Percentiles rank a stretch among this genome's conserved stretches.
Conservation (phyloP, 2,888 invertebrate genomes). For the Noctua comes region DNA sequence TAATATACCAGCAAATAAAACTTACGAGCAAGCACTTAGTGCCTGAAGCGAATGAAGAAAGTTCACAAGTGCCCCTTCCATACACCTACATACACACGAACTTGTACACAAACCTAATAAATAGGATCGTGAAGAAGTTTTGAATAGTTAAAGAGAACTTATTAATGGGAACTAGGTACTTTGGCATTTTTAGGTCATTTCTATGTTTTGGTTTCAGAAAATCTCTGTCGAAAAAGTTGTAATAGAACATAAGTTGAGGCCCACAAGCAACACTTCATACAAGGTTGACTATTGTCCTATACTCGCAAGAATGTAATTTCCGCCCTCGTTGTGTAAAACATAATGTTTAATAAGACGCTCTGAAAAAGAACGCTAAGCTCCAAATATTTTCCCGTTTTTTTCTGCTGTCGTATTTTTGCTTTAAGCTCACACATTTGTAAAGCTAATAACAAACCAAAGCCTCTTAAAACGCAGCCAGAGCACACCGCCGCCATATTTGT, state of each 20-base stretch:
- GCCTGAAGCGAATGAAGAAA: conserved; percentile 16
- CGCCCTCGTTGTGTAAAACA: conserved; percentile 69
- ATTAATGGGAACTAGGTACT: no score
- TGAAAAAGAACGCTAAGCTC: conserved; percentile 70
- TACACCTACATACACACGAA: neutral
- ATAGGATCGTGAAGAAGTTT: conserved; percentile 3
- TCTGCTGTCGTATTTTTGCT: conserved; percentile 66
- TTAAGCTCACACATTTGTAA: conserved; percentile 75
- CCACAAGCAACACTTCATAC: neutral
- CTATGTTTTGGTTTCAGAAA: neutral
- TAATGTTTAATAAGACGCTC: conserved; percentile 75
- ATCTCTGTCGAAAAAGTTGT: neutral
- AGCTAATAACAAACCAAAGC: conserved; percentile 67
- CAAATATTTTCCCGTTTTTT: conserved; percentile 69
- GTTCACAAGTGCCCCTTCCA: conserved; percentile 23
- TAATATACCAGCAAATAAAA: conserved; percentile 34
- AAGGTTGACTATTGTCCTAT: conserved; percentile 22
- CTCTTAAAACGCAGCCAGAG: conserved; percentile 55
- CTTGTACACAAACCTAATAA: conserved; percentile 12
- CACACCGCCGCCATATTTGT: conserved; percentile 36
- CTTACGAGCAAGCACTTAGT: conserved; percentile 37
- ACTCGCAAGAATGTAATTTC: conserved; percentile 40
- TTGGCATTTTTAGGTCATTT: neutral
- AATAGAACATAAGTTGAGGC: neutral
- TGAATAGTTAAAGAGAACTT: neutral